phyloP scores from a whole-genome alignment of 1,140 invertebrate genomes.

The Neomicropteryx cornuta region DNA sequence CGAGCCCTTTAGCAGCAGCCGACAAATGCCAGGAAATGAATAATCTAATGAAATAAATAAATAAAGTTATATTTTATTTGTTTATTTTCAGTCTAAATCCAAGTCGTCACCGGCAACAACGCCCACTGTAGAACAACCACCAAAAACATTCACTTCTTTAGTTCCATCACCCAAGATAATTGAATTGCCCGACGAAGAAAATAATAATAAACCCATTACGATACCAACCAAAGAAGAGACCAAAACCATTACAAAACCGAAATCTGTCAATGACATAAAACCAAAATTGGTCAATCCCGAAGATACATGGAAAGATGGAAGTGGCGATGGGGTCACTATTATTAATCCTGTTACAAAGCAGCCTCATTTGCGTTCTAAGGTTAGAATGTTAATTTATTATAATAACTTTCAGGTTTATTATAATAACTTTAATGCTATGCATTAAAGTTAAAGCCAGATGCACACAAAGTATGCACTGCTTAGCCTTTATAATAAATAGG shows the following conservation, averaged over 20 bases:
- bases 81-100: conserved; percentile 26
- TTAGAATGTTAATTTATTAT: conserved; percentile 19
- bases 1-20: not conserved
- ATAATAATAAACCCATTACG: conserved; percentile 2
- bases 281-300: conserved; percentile 9
- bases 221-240: conserved; percentile 18
- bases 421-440: conserved; percentile 6
- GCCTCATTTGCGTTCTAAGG: conserved; percentile 50
- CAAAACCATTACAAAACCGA: conserved; percentile 4
- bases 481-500: conserved; percentile 1
- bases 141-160: conserved; percentile 2
- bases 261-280: conserved; percentile 4
- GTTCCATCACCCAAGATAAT: not conserved
- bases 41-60: conserved; percentile 23
- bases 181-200: not conserved
- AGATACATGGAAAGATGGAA: conserved; percentile 27
- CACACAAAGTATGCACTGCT: conserved; percentile 5
- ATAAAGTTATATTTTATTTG: conserved; percentile 12
- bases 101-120: conserved; percentile 29
- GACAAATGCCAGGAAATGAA: conserved; percentile 5
- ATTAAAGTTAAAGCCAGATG: conserved; percentile 4
- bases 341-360: conserved; percentile 48
- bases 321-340: conserved; percentile 36
- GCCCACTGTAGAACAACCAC: conserved; percentile 17
- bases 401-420: conserved; percentile 9